Percentiles rank a stretch among this genome's conserved stretches.
Conservation (phyloP, 2,797 vertebrate genomes). For the Manis pentadactyla region DNA sequence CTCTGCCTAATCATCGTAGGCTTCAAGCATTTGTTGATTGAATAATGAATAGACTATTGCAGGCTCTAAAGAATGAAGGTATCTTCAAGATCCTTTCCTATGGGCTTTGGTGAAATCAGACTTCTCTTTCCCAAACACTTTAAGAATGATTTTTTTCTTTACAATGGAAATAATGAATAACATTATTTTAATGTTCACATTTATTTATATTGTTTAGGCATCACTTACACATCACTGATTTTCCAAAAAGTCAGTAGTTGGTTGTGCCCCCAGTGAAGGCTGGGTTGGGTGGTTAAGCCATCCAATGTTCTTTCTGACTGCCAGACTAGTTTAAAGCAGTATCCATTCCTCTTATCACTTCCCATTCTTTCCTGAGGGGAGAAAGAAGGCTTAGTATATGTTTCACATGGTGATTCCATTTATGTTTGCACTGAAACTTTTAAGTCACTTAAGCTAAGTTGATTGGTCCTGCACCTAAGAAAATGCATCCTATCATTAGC, state of each 20-base stretch:
- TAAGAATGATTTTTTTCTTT: neutral
- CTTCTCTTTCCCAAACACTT: neutral
- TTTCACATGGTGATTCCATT: neutral
- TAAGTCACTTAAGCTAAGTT: neutral
- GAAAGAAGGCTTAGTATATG: neutral
- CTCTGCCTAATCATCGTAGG: neutral
- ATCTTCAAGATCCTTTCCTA: neutral
- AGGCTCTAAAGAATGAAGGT: neutral
- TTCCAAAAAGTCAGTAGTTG: neutral
- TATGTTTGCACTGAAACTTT: neutral
- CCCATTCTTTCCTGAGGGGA: neutral
- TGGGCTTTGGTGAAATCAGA: neutral
- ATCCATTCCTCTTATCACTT: neutral
- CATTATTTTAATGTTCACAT: neutral
- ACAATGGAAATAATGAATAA: neutral
- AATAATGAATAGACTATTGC: neutral
- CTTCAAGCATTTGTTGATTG: neutral
- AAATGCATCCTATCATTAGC: neutral
- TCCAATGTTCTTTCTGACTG: neutral
- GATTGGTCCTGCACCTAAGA: neutral
- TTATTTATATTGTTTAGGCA: neutral
- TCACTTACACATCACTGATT: neutral
- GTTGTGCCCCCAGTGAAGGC: neutral
- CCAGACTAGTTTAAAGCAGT: neutral
- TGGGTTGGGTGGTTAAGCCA: neutral